Conservation (phyloP, 1,140 invertebrate genomes). For the Paracyclopina nana region DNA sequence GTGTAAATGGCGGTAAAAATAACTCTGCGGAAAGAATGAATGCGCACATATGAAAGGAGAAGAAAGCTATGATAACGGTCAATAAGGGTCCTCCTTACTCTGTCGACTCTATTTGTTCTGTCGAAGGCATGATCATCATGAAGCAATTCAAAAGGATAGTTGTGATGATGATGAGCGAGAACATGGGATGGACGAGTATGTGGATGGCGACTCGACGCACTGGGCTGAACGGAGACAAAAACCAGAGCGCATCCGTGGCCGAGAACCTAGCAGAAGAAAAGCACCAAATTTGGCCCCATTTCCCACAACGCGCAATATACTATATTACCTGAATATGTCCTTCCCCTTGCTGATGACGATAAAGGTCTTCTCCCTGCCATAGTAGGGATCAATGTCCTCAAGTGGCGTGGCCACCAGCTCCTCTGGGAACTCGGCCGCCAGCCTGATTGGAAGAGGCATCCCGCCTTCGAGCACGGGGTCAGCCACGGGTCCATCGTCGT, state of each 20-base stretch:
- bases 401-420: conserved; percentile 78
- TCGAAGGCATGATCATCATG: conserved; percentile 89
- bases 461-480: conserved; percentile 81
- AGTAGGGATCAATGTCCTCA: conserved; percentile 84
- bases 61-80: not conserved
- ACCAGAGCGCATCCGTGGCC: conserved; percentile 81
- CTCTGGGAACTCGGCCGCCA: conserved; percentile 69
- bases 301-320: too few species aligned
- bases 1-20: conserved; percentile 99
- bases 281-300: too few species aligned
- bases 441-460: conserved; percentile 33
- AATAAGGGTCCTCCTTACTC: conserved; percentile 81
- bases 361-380: conserved; percentile 86
- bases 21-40: conserved; percentile 38
- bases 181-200: conserved; percentile 89
- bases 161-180: conserved; percentile 91
- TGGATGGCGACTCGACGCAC: conserved; percentile 87
- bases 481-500: conserved; percentile 81
- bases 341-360: conserved; percentile 94
- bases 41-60: not conserved
- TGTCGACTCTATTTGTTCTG: conserved; percentile 76
- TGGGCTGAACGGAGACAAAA: conserved; percentile 90
- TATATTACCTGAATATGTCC: conserved; percentile 96
- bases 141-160: conserved; percentile 95
- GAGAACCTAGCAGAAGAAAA: too few species aligned